Percentiles rank a stretch among this genome's conserved stretches.
phyloP scores from a whole-genome alignment of 2,113 vertebrate genomes.

The Galemys pyrenaicus region DNA sequence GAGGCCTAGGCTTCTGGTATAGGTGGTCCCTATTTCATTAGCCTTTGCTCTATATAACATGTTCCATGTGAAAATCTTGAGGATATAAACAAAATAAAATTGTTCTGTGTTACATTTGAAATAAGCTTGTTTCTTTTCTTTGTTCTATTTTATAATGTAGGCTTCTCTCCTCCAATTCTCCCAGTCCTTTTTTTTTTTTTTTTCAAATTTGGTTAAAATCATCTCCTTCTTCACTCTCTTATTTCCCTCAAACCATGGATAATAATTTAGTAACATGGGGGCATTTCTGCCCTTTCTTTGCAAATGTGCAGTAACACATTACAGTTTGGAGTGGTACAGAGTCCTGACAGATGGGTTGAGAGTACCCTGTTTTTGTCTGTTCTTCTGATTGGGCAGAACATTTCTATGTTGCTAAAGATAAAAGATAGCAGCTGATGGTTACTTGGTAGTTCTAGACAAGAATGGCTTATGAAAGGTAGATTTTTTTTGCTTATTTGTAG shows the following conservation, averaged over 20 bases:
- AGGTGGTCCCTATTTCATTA: not conserved
- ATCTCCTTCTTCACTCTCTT: too few relatives aligned
- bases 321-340: not conserved
- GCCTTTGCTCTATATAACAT: not conserved
- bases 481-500: constrained; percentile 27
- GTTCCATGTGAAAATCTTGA: not conserved
- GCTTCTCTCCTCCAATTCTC: not conserved
- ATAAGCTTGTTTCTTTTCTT: constrained; percentile 29
- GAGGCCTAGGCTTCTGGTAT: not conserved
- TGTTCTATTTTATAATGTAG: not conserved
- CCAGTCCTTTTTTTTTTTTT: not conserved
- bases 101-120: constrained; percentile 9
- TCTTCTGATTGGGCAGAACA: not conserved
- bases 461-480: constrained; percentile 10
- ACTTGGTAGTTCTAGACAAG: not conserved
- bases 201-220: too few relatives aligned
- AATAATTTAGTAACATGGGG: not conserved
- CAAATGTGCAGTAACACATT: not conserved
- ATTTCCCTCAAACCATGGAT: not conserved
- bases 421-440: not conserved
- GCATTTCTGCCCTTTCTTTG: not conserved
- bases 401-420: constrained; percentile 36
- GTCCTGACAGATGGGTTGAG: not conserved
- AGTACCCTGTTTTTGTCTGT: not conserved
- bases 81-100: not conserved